Evolutionary conservation across 2,113 vertebrate species (phyloP), one percentile per base, ranked within the genome.

Genomic region (Athene noctua): DNA sequence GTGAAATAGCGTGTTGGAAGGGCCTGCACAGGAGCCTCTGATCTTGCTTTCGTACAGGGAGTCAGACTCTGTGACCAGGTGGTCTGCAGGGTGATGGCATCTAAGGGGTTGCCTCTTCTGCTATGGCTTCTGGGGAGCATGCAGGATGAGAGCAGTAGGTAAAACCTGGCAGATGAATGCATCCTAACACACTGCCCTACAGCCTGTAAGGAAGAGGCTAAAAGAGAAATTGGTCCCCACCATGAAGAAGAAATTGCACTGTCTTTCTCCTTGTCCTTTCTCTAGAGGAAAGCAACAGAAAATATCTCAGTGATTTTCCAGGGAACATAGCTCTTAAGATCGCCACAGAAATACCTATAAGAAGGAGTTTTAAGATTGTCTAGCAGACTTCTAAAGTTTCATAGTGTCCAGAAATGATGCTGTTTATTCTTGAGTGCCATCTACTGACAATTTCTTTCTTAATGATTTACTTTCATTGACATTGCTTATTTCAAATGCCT

Each of bases 341-440:
- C 7, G 1, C 49, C 55, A 5, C 7, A 75, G 52, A 84, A 83
- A 78, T 59, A 63, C 18, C 15, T 74, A 30, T 20, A 63, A 79
- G 49, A 71, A 91, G 38, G 68, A 71, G 42, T 4, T 63, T 8
- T 51, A 78, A 74, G n/a, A 67, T 23, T 6, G 13, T 42, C 25
- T 21, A 36, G 51, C 36, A 89, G 44, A 22, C 6, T 61, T 65
- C 44, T 72, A 2, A 92, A 75, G n/a, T 79, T 86, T 58, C 25
- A 8, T 10, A 54, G 23, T 58, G 25, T 46, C 73, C 62, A 70
- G 77, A 87, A 86, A 88, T 85, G 9, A 94, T 42, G 73, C 58
- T 95, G 34, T 95, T 94, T 95, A 81, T 96, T 95, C 93, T 94
- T 86, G 90, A 91, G 88, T 96, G 92, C 86, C 92, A 92, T 84